phyloP scores from a whole-genome alignment of 2,888 invertebrate genomes.

The Oconnorella tubifera region DNA sequence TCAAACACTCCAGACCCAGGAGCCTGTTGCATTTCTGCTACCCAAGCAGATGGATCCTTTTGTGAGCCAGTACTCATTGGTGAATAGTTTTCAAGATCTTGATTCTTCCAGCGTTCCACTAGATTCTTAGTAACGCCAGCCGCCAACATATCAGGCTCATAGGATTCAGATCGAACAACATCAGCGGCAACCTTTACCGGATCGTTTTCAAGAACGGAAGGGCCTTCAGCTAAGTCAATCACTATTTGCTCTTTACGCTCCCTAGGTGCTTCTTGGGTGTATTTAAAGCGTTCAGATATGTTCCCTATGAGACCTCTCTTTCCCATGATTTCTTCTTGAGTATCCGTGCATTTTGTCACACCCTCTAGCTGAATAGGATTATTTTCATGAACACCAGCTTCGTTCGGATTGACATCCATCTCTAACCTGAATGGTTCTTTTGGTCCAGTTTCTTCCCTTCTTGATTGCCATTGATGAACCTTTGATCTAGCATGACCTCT shows the following conservation, averaged over 20 bases:
- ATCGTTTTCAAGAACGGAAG: slow-evolving; percentile 32
- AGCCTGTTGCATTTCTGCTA: slow-evolving; percentile 28
- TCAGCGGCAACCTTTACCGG: slow-evolving; percentile 25
- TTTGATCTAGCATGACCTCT: background rate
- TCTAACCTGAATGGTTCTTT: slow-evolving; percentile 13
- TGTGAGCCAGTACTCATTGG: background rate
- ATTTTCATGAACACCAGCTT: slow-evolving; percentile 33
- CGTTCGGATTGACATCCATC: slow-evolving; percentile 6
- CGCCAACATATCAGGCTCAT: slow-evolving; percentile 6
- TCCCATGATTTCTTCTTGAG: slow-evolving; percentile 9
- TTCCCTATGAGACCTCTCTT: slow-evolving; percentile 16
- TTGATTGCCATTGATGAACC: slow-evolving; percentile 14
- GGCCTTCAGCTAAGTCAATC: slow-evolving; percentile 27
- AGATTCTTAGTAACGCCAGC: slow-evolving; percentile 24
- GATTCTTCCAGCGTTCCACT: slow-evolving; percentile 26
- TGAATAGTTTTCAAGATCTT: slow-evolving; percentile 16
- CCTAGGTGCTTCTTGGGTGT: slow-evolving; percentile 4
- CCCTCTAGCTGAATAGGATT: slow-evolving; percentile 27
- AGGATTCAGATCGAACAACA: slow-evolving; percentile 21
- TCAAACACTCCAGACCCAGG: slow-evolving; percentile 34
- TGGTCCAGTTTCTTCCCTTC: background rate
- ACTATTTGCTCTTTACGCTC: slow-evolving; percentile 12
- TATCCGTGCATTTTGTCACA: slow-evolving; percentile 22
- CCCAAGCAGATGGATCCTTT: slow-evolving; percentile 24
- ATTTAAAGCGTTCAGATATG: slow-evolving; percentile 10